Percentiles rank a stretch among this genome's conserved stretches.
phyloP scores from a whole-genome alignment of 2,113 vertebrate species.

The Lophura nycthemera region DNA sequence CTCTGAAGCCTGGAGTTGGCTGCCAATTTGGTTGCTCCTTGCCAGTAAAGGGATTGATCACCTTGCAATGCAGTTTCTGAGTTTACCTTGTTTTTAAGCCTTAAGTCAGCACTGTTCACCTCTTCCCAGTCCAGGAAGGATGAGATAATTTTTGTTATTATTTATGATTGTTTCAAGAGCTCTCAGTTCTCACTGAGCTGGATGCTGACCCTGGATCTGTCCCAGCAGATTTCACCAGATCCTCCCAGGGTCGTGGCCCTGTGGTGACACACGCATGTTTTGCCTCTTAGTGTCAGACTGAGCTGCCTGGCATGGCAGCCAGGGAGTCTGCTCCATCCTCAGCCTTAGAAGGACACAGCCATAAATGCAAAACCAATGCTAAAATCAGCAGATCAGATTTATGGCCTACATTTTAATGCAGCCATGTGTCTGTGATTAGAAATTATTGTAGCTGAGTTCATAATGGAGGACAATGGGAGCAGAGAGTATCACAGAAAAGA shows the following conservation, averaged over 20 bases:
- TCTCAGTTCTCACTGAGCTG: neutral
- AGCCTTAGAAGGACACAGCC: neutral
- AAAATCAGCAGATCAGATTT: neutral
- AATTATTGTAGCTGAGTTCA: neutral
- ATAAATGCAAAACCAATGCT: neutral
- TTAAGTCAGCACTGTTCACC: neutral
- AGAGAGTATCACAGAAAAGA: neutral
- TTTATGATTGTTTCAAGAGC: neutral
- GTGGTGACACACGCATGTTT: neutral
- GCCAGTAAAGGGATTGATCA: constrained; percentile 28
- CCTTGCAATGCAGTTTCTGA: constrained; percentile 10
- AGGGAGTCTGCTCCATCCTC: neutral
- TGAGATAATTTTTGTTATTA: neutral
- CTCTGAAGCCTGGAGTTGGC: neutral
- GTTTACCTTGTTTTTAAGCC: constrained; percentile 4
- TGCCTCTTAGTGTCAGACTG: neutral
- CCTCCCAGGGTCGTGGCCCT: neutral
- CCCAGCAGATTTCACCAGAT: neutral
- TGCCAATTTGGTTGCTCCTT: neutral
- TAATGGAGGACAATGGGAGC: neutral
- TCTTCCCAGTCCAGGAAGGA: neutral
- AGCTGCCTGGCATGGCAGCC: neutral
- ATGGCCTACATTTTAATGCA: neutral
- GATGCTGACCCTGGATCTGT: neutral
- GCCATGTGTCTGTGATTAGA: rapidly evolving